Evolutionary conservation across 2,888 invertebrate species (phyloP).

Genomic region (Acanthosepion lycidas): DNA sequence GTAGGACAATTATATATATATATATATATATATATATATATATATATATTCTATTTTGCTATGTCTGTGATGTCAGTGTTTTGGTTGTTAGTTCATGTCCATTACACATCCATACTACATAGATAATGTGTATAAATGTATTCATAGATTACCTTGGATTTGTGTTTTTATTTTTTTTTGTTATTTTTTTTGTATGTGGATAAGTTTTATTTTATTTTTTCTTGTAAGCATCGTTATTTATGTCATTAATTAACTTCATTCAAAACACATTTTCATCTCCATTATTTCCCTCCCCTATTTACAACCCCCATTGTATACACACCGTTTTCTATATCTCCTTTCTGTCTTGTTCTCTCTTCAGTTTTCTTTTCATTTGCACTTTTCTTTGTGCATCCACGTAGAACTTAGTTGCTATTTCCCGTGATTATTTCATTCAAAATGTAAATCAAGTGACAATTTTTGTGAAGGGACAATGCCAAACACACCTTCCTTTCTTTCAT

Average conservation of each 20-base stretch:
- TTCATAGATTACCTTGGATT: background rate
- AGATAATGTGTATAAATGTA: background rate
- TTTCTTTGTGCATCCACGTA: slow-evolving; percentile 40
- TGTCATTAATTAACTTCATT: background rate
- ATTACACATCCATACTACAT: background rate
- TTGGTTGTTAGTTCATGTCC: background rate
- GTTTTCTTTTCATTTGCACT: background rate
- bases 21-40: background rate
- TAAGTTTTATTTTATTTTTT: background rate
- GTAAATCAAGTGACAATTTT: background rate
- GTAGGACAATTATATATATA: background rate
- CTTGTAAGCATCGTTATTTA: background rate
- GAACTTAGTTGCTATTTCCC: background rate
- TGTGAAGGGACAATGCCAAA: background rate
- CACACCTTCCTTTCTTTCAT: background rate
- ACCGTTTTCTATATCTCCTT: background rate
- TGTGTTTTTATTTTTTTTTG: background rate
- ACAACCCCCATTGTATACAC: background rate
- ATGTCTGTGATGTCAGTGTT: background rate
- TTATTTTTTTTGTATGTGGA: background rate
- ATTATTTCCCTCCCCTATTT: background rate
- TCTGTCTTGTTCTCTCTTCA: background rate
- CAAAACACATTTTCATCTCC: background rate
- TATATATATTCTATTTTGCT: background rate
- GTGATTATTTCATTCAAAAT: background rate